phyloP scores from a whole-genome alignment of 2,888 invertebrate species.

The Cephalotes varians region DNA sequence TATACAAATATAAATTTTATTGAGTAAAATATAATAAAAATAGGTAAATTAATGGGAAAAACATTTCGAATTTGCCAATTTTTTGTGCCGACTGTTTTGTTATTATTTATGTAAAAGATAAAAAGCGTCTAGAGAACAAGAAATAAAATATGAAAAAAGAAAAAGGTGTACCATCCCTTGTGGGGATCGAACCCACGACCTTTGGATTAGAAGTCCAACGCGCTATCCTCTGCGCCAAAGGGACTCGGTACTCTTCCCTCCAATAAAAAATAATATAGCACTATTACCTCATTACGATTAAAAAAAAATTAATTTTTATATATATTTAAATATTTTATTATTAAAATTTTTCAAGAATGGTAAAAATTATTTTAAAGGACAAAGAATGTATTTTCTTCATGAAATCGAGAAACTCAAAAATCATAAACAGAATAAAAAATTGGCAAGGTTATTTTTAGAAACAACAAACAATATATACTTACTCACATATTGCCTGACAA shows the following conservation, averaged over 20 bases:
- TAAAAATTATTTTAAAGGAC: conserved; percentile 43
- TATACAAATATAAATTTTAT: not conserved
- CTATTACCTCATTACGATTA: not conserved
- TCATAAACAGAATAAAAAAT: not conserved
- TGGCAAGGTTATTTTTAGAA: conserved; percentile 70
- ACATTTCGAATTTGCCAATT: not conserved
- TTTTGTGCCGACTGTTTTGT: not conserved
- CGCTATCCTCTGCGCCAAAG: conserved; percentile 85
- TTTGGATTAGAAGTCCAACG: conserved; percentile 85
- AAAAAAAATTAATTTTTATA: not conserved
- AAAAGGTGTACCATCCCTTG: conserved; percentile 82
- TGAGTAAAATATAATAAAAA: not conserved
- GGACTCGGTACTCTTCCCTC: conserved; percentile 73
- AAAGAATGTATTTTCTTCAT: conserved; percentile 37
- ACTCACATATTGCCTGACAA: conserved; percentile 69
- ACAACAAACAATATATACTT: conserved; percentile 60
- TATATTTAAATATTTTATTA: not conserved
- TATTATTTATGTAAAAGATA: not conserved
- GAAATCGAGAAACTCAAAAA: conserved; percentile 28
- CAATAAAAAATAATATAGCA: conserved; percentile 17
- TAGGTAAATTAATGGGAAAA: not conserved
- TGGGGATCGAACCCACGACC: conserved; percentile 85
- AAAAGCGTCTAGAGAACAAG: not conserved
- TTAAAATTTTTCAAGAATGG: not conserved
- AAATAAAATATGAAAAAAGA: conserved; percentile 52